Conservation (phyloP, 1,140 invertebrate species). For the Lucilia cuprina region DNA sequence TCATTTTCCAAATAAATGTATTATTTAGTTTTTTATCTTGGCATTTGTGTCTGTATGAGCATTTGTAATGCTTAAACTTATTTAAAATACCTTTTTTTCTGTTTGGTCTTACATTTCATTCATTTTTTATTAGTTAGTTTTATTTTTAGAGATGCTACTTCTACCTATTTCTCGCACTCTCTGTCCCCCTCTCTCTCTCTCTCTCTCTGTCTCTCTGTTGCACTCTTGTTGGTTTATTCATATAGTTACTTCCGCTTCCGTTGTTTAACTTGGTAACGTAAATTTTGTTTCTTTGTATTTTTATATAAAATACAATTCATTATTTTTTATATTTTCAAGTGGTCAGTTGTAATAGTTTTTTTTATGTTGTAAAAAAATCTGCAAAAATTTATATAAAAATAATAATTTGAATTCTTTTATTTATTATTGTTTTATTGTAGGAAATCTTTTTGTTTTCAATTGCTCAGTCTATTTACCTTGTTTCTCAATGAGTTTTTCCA, state of each 20-base stretch:
- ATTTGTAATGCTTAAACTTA: constrained; percentile 3
- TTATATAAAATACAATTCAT: background rate
- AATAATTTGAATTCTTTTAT: too few relatives aligned
- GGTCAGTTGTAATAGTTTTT: background rate
- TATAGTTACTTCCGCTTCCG: constrained; percentile 23
- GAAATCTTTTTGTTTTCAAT: too few relatives aligned
- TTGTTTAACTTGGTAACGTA: constrained; percentile 16
- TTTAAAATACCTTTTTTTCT: background rate
- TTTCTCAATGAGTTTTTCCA: too few relatives aligned
- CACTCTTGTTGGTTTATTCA: background rate
- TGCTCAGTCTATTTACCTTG: too few relatives aligned
- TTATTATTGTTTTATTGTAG: too few relatives aligned
- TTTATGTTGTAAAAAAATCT: background rate
- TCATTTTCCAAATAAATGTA: background rate
- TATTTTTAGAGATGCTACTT: background rate
- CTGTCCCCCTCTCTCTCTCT: background rate
- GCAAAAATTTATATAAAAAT: too few relatives aligned
- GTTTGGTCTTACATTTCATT: background rate
- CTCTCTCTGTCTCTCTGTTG: background rate
- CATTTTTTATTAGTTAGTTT: background rate
- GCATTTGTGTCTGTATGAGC: background rate
- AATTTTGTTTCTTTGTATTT: background rate
- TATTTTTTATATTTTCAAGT: background rate
- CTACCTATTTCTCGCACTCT: background rate
- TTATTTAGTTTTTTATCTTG: background rate